Evolutionary conservation across 1,140 invertebrate genomes (phyloP).

Genomic region (Bombus superbus): DNA sequence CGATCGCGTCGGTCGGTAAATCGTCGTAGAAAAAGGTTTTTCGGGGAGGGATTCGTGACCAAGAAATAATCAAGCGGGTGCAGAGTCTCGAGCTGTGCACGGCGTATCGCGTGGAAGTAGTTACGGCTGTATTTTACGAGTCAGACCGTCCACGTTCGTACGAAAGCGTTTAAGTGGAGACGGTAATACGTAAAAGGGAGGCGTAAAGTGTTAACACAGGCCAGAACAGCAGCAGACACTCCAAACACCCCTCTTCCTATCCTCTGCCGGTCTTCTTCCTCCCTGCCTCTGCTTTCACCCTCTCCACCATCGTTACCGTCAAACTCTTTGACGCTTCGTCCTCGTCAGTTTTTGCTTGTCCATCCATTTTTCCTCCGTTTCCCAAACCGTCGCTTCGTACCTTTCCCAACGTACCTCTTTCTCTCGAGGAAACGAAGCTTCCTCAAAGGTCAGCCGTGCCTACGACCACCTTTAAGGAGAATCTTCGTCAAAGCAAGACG

Average conservation of each 20-base stretch:
- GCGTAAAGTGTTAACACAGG: slow-evolving; percentile 72
- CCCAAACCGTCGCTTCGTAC: slow-evolving; percentile 3
- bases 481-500: neutral
- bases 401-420: slow-evolving; percentile 2
- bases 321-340: slow-evolving; percentile 47
- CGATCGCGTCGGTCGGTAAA: too few relatives aligned
- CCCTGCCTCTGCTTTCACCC: neutral
- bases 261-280: neutral
- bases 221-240: slow-evolving; percentile 65
- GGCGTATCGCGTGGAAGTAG: slow-evolving; percentile 23
- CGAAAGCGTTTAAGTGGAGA: slow-evolving; percentile 56
- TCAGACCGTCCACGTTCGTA: slow-evolving; percentile 60
- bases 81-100: slow-evolving; percentile 15
- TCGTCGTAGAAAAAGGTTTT: too few relatives aligned
- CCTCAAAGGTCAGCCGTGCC: neutral
- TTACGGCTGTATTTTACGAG: slow-evolving; percentile 58
- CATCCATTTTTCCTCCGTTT: slow-evolving; percentile 9
- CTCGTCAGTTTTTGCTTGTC: slow-evolving; percentile 43
- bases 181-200: slow-evolving; percentile 72
- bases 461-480: neutral
- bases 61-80: neutral
- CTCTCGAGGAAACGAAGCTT: neutral
- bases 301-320: slow-evolving; percentile 1
- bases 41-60: neutral
- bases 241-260: slow-evolving; percentile 50